Evolutionary conservation across 2,888 invertebrate species (phyloP), one percentile per base, ranked within the genome.

Genomic region (Drosophila kanekoi): DNA sequence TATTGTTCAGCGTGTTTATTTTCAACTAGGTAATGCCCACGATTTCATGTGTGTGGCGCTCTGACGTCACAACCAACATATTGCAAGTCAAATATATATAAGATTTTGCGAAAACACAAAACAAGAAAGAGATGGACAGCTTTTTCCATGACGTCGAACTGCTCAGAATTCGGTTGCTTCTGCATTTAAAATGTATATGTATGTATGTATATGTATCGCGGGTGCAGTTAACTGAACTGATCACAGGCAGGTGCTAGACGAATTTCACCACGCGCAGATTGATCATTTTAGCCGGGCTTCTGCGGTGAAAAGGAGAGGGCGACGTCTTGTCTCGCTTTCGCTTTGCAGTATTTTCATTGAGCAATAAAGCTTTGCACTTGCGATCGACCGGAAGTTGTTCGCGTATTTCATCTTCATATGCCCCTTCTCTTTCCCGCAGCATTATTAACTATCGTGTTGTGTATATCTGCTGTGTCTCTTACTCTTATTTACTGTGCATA

Each of bases 31-130:
- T 5, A 20, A 14, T 35, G 43, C 23, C 8, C 9, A 11, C 35
- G 20, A 4, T 8, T 14, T 44, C 18, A 23, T 41, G 20, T 4
- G 20, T 20, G n/a, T 33, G n/a, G 20, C 3, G 20, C 11, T 35
- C 33, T 44, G 35, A 52, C 40, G 52, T 52, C 52, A 52, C 28
- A 20, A 2, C 11, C 9, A 5, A 20, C 16, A 47, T 5, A 16
- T 20, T 43, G 53, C 33, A 43, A 11, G 14, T 9, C 18, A 33
- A 11, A 54, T 35, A 43, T 14, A 35, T 14, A 35, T 28, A 28
- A 8, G 8, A 28, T 28, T 28, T 28, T 8, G 1, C 33, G 14
- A 16, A 40, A 16, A 1, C 2, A 40, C 35, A 33, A 10, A 41
- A n/a, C 2, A 8, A 16, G 35, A 52, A 16, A 13, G 4, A 23